Evolutionary conservation across 2,888 invertebrate genomes (phyloP), one percentile per base, ranked within the genome.

Genomic region (Crepidodera aurea): DNA sequence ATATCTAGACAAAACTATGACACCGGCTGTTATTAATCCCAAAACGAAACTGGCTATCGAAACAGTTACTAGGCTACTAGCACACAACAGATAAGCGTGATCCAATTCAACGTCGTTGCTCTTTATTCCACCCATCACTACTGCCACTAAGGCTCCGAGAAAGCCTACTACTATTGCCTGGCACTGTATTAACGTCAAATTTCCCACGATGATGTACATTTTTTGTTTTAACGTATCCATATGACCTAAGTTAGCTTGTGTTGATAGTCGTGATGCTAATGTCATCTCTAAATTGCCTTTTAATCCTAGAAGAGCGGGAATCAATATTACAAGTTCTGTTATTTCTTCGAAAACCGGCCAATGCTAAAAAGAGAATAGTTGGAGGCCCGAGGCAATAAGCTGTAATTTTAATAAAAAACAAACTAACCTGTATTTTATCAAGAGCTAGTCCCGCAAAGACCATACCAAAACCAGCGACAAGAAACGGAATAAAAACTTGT

Each of bases 261-360:
- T 93, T 6, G 91, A 92, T 6, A 93, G 82, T 58, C 93, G 82
- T 13, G 91, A 91, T 0, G 92, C 92, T 61, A 93, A 79, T 0
- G 92, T 92, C 92, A 93, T 93, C 80, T 93, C 92, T 69, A 93
- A 82, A 77, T 92, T 92, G 18, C 93, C 93, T 80, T 93, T 93
- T 50, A 93, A 82, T 1, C 92, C 93, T 62, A 93, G 82, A 60
- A 92, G 80, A 0, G 92, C 89, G 25, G 92, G 91, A 48, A 92
- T 89, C 82, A 92, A 79, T 67, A 91, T 90, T 76, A 90, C 88
- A 59, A 90, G 83, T 77, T 90, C 90, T 39, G 87, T 87, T 6
- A 91, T 85, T 76, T 86, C 84, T 67, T 83, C 83, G 78, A 90
- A 91, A 40, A 90, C 89, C 48, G 84, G 81, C 90, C 90, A 91